Percentiles rank a stretch among this genome's conserved stretches.
These are phyloP conservation scores for Ivindomyrus marchei DNA, from an alignment of 2,113 vertebrate species.

Conservation along the genomic window DNA sequence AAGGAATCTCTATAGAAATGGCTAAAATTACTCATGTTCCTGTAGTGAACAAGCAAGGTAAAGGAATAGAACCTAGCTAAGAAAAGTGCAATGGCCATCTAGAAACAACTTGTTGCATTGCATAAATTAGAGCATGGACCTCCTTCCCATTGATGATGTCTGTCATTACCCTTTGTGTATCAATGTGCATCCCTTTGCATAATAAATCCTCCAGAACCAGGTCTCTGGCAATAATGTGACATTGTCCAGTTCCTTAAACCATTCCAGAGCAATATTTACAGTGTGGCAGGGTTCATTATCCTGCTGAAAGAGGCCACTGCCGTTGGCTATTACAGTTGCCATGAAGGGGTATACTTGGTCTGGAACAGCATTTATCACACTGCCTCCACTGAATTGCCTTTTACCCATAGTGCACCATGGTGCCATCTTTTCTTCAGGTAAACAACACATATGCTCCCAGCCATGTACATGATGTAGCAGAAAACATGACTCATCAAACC, in stretches of 20 bases:
- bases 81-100: background rate
- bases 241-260: background rate
- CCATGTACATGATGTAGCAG: background rate
- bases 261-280: background rate
- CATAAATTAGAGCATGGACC: background rate
- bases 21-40: too few species aligned
- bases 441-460: background rate
- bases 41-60: too few species aligned
- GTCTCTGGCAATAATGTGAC: background rate
- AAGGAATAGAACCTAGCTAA: too few species aligned
- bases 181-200: background rate
- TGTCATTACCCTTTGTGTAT: background rate
- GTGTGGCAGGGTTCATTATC: background rate
- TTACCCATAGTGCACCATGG: too few species aligned
- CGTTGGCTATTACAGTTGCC: background rate
- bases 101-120: background rate
- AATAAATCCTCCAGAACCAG: background rate
- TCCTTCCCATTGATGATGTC: background rate
- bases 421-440: background rate
- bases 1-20: too few species aligned
- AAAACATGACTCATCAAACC: background rate
- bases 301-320: too few species aligned
- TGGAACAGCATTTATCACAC: background rate
- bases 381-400: too few species aligned
- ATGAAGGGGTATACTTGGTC: too few species aligned